Percentiles rank a stretch among this genome's conserved stretches.
These are phyloP conservation scores for Eriosoma lanigerum DNA, from an alignment of 1,140 invertebrate species.

Conservation along the genomic window DNA sequence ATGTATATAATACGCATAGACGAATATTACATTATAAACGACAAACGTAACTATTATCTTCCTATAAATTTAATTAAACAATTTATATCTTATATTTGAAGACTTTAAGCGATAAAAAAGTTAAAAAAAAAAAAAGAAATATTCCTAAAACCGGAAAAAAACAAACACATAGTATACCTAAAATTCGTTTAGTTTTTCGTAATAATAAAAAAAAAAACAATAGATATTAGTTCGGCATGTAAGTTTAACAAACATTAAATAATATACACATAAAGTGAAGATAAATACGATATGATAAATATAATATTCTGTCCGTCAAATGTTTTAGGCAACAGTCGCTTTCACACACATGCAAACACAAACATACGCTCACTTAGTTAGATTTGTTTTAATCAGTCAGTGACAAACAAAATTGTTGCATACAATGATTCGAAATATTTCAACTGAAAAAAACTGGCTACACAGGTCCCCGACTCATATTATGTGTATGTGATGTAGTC, in stretches of 20 bases:
- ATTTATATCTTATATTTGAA: neutral
- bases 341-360: neutral
- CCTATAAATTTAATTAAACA: too few relatives aligned
- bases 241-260: neutral
- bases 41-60: too few relatives aligned
- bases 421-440: constrained; percentile 24
- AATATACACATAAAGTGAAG: neutral
- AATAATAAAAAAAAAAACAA: neutral
- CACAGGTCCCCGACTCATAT: neutral
- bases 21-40: too few relatives aligned
- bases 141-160: neutral
- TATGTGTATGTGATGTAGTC: neutral
- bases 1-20: neutral
- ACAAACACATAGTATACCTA: neutral
- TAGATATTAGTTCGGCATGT: neutral
- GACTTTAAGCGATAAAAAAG: neutral
- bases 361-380: neutral
- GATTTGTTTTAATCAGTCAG: neutral
- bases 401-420: neutral
- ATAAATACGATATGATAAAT: neutral
- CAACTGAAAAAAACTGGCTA: neutral
- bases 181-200: neutral
- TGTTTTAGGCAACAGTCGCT: constrained; percentile 5
- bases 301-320: neutral
- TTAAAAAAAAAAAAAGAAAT: neutral